Base-by-base conservation (phyloP, 2,888 invertebrate genomes). In the Argyresthia albistria region DNA sequence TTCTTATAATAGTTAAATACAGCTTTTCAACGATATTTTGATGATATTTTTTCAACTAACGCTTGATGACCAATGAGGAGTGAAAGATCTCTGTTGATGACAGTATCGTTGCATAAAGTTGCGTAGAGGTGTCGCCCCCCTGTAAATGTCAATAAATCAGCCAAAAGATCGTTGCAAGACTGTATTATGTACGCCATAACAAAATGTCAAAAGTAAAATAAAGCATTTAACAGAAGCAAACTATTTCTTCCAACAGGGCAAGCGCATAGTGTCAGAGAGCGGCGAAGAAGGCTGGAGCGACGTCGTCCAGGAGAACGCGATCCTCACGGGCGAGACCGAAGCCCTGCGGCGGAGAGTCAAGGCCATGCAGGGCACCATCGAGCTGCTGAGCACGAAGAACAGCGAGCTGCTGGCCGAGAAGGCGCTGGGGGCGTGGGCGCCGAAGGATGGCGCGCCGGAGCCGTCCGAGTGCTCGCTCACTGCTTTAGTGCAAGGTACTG, bases 291-390 rank as follows among this genome's bases (percentile, higher is more conserved):
- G 92, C 39, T 92, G 97, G 62, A 97, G 97, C 64, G 99, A 99
- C 73, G 96, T 98, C 80, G 97, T 94, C 71, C 95, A 97, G 71
- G 99, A 99, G 86, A 98, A 98, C 80, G 94, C 93, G 25, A 94
- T 98, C 91, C 89, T 98, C 1, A 93, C 94, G 62, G 92, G 93
- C 51, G 98, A 99, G 76, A 93, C 95, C 57, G 95, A 95, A 66
- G 94, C 96, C 58, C 86, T 98, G 39, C 89, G 97, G 46, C 94
- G 95, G 10, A 88, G 98, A 51, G 91, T 98, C 1, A 98, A 98
- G 83, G 97, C 97, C 2, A 91, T 98, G 90, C 97, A 97, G 70
- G 97, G 97, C 66, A 97, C 98, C 0, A 93, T 97, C 16, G 97
- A 97, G 61, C 91, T 93, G 53, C 78, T 98, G 47, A 96, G 95